Evolutionary conservation across 2,797 vertebrate genomes (phyloP), one percentile per base, ranked within the genome.

Genomic region (Percopsis omiscomaycus): DNA sequence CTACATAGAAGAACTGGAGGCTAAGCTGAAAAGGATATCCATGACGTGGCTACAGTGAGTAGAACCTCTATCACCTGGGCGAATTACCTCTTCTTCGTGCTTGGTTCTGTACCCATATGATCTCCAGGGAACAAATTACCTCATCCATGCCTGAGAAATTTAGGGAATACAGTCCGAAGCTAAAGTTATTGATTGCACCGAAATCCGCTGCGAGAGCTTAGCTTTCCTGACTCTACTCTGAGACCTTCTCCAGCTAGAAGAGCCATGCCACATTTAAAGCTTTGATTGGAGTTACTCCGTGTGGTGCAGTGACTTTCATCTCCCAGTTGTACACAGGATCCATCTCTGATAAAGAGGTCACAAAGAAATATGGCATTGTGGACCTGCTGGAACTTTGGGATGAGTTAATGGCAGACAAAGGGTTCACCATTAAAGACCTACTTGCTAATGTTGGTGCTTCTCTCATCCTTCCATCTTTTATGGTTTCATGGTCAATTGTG

Each of bases 161-260:
- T 22, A 12, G 9, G 5, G 11, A 32, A 12, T 66, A 69, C 45
- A 61, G 50, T 49, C 65, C 65, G 52, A 50, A 73, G 15, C 61
- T 69, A 1, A 28, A 4, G 70, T 73, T 4, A 60, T 69, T 32
- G 61, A 60, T 28, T 66, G 42, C 46, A 66, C 57, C 4, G 66
- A 73, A 53, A 28, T 69, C 4, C n/a, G 46, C 1, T 69, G 52
- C 45, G 5, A 64, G 47, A 56, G 15, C n/a, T 46, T 56, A 29
- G 29, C 56, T 52, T 68, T 46, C 11, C n/a, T 69, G 12, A 56
- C 51, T 11, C 50, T 56, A 55, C 3, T 69, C 52, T 12, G 58
- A 66, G 59, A 30, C 58, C 3, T 73, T 66, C 52, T 73, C 66
- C 3, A 14, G 6, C 63, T 66, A 63, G 16, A 69, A 66, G 55